A percentile compares a stretch with the other conserved stretches of the same genome.
These are phyloP conservation scores for Hippocampus zosterae DNA, from an alignment of 2,113 vertebrate species.

Conservation along the genomic window DNA sequence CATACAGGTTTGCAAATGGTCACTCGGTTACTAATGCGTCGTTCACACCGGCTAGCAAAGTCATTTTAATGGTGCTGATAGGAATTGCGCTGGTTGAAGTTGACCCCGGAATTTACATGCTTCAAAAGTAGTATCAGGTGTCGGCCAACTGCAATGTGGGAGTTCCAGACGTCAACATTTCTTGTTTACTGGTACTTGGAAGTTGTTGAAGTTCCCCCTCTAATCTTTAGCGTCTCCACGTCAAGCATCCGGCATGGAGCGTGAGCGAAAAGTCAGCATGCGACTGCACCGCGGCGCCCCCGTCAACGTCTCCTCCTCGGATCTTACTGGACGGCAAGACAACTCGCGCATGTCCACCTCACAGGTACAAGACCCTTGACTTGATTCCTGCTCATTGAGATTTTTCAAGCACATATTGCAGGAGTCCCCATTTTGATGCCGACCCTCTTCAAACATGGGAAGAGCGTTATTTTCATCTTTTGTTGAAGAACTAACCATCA, in stretches of 20 bases:
- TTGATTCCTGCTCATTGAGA: background rate
- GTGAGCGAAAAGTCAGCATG: conserved; percentile 96
- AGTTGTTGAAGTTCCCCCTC: background rate
- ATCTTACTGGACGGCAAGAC: conserved; percentile 91
- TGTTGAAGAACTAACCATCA: conserved; percentile 1
- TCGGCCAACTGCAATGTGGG: too few species aligned
- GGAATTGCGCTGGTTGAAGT: too few species aligned
- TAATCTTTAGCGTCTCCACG: conserved; percentile 76
- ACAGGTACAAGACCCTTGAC: conserved; percentile 75
- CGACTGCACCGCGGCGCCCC: conserved; percentile 89
- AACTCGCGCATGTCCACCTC: conserved; percentile 96
- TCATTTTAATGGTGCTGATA: background rate
- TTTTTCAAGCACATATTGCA: background rate
- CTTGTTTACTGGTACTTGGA: background rate
- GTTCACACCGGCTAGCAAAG: too few species aligned
- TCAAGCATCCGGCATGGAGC: conserved; percentile 85
- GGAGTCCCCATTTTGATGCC: background rate
- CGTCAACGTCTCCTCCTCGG: conserved; percentile 89
- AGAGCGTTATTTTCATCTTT: background rate
- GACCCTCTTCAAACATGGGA: background rate
- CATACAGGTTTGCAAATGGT: conserved; percentile 78
- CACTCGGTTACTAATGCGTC: background rate
- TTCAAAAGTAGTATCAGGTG: too few species aligned
- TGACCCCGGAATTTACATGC: too few species aligned
- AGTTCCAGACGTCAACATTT: too few species aligned